phyloP scores from a whole-genome alignment of 2,797 vertebrate species.

The Poeciliopsis turneri region DNA sequence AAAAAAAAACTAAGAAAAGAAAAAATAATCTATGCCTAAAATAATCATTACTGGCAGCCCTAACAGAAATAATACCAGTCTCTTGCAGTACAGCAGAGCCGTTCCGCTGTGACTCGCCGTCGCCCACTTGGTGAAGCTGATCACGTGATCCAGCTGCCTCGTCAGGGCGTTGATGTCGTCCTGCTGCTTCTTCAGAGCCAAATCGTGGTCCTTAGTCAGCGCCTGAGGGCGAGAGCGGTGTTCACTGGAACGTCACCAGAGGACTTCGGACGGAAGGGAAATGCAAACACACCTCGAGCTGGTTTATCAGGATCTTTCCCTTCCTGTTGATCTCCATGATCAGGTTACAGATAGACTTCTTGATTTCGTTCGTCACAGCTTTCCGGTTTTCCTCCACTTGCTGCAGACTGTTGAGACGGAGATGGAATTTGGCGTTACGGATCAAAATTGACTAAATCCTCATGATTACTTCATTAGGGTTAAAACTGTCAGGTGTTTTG shows the following conservation, averaged over 20 bases:
- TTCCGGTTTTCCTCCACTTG: slow-evolving; percentile 98
- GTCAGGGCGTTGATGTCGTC: slow-evolving; percentile 88
- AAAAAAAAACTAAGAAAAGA: too few relatives aligned
- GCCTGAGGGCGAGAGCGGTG: slow-evolving; percentile 58
- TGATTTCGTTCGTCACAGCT: slow-evolving; percentile 95
- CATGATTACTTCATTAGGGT: background rate
- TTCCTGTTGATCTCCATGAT: slow-evolving; percentile 99
- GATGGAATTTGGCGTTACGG: background rate
- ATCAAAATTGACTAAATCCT: too few relatives aligned
- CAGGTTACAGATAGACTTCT: slow-evolving; percentile 96
- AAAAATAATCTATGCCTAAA: too few relatives aligned
- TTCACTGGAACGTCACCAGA: background rate
- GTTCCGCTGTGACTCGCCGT: slow-evolving; percentile 90
- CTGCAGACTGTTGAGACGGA: slow-evolving; percentile 84
- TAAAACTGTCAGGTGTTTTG: background rate
- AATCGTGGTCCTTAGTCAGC: slow-evolving; percentile 89
- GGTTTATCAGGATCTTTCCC: slow-evolving; percentile 95
- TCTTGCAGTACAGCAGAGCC: slow-evolving; percentile 97
- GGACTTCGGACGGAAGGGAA: accelerated
- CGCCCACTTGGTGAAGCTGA: slow-evolving; percentile 96
- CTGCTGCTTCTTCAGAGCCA: slow-evolving; percentile 91
- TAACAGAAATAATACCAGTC: slow-evolving; percentile 81
- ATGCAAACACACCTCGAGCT: slow-evolving; percentile 88
- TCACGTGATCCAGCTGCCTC: slow-evolving; percentile 93
- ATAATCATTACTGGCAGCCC: too few relatives aligned